Conservation (phyloP, 2,888 invertebrate genomes). For the Phalera bucephala region DNA sequence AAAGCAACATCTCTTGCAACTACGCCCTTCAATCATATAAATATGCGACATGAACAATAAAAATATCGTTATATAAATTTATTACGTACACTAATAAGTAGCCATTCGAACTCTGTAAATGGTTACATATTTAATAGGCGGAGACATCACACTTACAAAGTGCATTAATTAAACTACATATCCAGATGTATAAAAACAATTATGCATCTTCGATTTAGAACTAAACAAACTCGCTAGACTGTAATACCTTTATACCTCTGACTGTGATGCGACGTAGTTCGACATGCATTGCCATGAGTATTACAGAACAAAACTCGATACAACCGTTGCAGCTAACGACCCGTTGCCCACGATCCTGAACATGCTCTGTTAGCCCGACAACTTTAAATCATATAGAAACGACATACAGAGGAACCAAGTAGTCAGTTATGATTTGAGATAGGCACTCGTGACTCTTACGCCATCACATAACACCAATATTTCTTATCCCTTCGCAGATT, state of each 20-base stretch:
- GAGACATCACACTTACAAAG: constrained; percentile 80
- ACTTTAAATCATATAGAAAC: constrained; percentile 34
- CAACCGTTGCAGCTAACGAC: constrained; percentile 31
- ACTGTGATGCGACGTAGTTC: constrained; percentile 73
- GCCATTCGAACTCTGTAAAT: constrained; percentile 73
- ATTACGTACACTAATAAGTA: constrained; percentile 78
- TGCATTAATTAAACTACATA: constrained; percentile 79
- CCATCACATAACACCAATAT: no score
- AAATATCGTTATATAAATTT: constrained; percentile 66
- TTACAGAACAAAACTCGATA: constrained; percentile 50
- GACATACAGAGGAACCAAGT: constrained; percentile 34
- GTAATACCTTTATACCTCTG: constrained; percentile 50
- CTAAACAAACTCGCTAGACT: constrained; percentile 66
- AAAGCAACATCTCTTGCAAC: constrained; percentile 21
- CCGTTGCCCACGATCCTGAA: constrained; percentile 36
- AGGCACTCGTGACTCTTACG: constrained; percentile 43
- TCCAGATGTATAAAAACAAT: constrained; percentile 77
- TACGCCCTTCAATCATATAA: constrained; percentile 23
- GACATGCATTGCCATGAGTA: constrained; percentile 63
- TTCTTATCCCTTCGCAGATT: no score
- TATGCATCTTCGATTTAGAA: constrained; percentile 75
- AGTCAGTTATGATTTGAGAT: constrained; percentile 1
- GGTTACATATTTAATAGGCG: constrained; percentile 82
- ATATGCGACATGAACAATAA: constrained; percentile 61
- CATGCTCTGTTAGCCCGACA: constrained; percentile 25